These are phyloP conservation scores for Dugesia japonica DNA, from an alignment of 2,888 invertebrate species.

Conservation along the genomic window DNA sequence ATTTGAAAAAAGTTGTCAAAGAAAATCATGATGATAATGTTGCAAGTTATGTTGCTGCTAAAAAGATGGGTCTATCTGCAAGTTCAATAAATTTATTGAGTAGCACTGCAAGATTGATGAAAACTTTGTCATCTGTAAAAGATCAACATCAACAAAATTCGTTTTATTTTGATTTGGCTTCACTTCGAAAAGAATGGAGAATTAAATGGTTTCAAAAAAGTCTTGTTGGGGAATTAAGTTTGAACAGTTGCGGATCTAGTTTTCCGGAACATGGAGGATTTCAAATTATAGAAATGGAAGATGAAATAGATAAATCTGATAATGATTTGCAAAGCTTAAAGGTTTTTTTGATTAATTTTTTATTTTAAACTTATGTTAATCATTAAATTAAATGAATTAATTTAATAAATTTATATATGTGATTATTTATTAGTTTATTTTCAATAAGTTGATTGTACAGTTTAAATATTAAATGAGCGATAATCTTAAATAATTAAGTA, in stretches of 20 bases:
- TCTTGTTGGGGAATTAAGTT: not conserved
- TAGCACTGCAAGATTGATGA: not conserved
- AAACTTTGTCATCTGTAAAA: not conserved
- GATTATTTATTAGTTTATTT: too few relatives aligned
- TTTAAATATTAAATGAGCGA: too few relatives aligned
- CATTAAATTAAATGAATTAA: too few relatives aligned
- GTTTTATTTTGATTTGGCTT: not conserved
- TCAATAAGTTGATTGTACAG: too few relatives aligned
- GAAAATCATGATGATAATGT: constrained; percentile 5
- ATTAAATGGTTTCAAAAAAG: not conserved
- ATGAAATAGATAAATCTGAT: not conserved
- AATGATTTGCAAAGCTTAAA: not conserved
- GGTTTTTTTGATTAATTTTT: not conserved
- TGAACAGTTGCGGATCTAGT: not conserved
- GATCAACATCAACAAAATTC: not conserved
- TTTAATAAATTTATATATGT: too few relatives aligned
- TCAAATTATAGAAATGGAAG: not conserved
- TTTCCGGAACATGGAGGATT: not conserved
- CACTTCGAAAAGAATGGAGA: not conserved
- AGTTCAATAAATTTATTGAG: not conserved
- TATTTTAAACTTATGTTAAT: too few relatives aligned
- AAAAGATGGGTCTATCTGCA: not conserved
- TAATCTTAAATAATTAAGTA: too few relatives aligned
- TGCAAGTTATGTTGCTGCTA: not conserved
- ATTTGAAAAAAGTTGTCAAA: not conserved